Evolutionary conservation across 2,888 invertebrate species (phyloP).

Genomic region (Pollenia amentaria): DNA sequence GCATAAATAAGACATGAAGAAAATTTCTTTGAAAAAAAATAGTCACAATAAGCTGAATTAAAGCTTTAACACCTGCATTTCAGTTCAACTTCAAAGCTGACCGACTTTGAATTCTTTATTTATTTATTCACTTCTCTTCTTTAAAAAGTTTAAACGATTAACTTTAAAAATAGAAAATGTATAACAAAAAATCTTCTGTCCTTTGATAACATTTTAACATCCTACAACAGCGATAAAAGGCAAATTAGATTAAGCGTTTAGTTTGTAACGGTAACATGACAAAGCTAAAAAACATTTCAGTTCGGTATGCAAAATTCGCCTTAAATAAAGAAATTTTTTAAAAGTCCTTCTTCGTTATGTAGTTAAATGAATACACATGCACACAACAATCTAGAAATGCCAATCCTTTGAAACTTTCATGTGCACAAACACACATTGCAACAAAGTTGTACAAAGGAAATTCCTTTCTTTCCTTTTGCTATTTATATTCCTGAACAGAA

Average conservation of each 20-base stretch:
- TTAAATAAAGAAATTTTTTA: neutral
- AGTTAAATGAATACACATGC: constrained; percentile 21
- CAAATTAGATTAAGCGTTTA: neutral
- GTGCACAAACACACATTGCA: constrained; percentile 14
- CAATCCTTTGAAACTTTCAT: constrained; percentile 41
- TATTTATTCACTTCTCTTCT: constrained; percentile 15
- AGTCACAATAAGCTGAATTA: neutral
- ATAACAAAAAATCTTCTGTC: neutral
- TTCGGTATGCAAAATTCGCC: constrained; percentile 3
- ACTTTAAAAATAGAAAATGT: constrained; percentile 23
- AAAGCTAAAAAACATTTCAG: neutral
- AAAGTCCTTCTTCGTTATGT: neutral
- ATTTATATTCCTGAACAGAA: constrained; percentile 36
- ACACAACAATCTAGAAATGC: constrained; percentile 14
- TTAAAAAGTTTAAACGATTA: constrained; percentile 18
- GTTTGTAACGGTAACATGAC: neutral
- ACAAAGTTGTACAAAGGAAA: constrained; percentile 46
- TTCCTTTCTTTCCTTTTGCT: constrained; percentile 54
- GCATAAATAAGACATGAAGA: neutral
- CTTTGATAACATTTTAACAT: constrained; percentile 4
- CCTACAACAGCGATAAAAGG: neutral
- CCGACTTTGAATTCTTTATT: constrained; percentile 26
- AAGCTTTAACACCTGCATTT: constrained; percentile 14
- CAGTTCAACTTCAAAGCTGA: constrained; percentile 19
- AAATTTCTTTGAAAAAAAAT: constrained; percentile 2